Conservation (phyloP, 1,140 invertebrate species). For the Caerostris darwini region DNA sequence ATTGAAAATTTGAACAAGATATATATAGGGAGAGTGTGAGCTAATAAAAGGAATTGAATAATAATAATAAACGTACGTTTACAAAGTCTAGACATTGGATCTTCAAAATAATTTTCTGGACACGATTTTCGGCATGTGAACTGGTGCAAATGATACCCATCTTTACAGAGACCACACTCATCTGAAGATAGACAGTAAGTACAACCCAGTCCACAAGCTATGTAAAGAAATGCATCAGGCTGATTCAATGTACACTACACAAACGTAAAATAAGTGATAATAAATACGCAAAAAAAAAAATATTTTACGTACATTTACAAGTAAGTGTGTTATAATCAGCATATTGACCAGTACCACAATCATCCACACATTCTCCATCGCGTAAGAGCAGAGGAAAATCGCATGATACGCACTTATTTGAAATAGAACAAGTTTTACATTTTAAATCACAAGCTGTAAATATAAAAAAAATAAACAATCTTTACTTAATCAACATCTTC, state of each 20-base stretch:
- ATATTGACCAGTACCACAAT: conserved; percentile 60
- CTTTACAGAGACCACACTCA: conserved; percentile 40
- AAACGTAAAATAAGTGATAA: neutral
- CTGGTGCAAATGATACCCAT: conserved; percentile 32
- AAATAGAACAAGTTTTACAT: conserved; percentile 56
- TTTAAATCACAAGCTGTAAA: conserved; percentile 66
- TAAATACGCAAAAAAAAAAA: neutral
- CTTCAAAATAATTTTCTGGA: conserved; percentile 17
- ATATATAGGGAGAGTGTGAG: no score
- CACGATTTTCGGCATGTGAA: neutral
- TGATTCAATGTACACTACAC: neutral
- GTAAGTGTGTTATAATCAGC: conserved; percentile 45
- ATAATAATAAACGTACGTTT: conserved; percentile 12
- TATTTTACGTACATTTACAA: conserved; percentile 49
- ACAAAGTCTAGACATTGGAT: conserved; percentile 57
- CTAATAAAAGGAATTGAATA: no score
- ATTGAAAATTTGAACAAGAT: no score
- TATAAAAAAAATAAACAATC: neutral
- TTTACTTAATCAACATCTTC: no score
- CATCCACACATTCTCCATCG: conserved; percentile 56
- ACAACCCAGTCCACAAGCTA: conserved; percentile 52
- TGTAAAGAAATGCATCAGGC: neutral
- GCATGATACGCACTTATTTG: conserved; percentile 54
- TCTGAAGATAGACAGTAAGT: conserved; percentile 22
- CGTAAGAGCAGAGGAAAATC: conserved; percentile 55